A percentile compares a stretch with the other conserved stretches of the same genome.
phyloP scores from a whole-genome alignment of 2,797 vertebrate genomes.

The Glossophaga mutica region DNA sequence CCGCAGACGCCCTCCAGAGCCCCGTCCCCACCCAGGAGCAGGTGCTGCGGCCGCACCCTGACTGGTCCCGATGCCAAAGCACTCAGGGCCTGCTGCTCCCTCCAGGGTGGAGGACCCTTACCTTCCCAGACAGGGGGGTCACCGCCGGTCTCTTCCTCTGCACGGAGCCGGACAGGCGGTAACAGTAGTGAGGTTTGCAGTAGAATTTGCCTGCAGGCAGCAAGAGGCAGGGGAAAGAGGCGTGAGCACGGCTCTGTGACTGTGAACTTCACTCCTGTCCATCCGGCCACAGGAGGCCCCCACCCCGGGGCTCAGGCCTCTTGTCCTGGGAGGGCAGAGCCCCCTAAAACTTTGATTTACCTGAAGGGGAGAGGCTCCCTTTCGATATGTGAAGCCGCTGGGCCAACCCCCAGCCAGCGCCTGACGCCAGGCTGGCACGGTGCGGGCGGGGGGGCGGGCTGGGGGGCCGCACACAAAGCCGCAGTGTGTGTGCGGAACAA shows the following conservation, averaged over 20 bases:
- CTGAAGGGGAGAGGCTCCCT: slow-evolving; percentile 39
- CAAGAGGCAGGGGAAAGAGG: background rate
- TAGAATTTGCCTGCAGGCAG: slow-evolving; percentile 94
- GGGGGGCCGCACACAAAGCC: slow-evolving; percentile 84
- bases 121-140: slow-evolving; percentile 87
- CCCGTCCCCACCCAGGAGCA: background rate
- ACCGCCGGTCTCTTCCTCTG: slow-evolving; percentile 95
- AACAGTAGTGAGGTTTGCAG: slow-evolving; percentile 99
- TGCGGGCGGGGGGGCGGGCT: slow-evolving; percentile 50
- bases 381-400: slow-evolving; percentile 72
- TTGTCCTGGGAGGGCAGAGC: background rate
- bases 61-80: background rate
- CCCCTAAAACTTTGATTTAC: slow-evolving; percentile 55
- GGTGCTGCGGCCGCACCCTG: too few species aligned
- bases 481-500: slow-evolving; percentile 85
- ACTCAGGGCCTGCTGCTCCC: background rate
- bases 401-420: slow-evolving; percentile 76
- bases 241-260: background rate
- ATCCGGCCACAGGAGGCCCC: background rate
- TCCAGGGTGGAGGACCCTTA: slow-evolving; percentile 72
- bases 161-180: slow-evolving; percentile 92
- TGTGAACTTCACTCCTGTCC: background rate
- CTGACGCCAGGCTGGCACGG: background rate
- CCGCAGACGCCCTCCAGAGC: background rate
- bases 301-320: background rate